Evolutionary conservation across 2,797 vertebrate species (phyloP), one percentile per base, ranked within the genome.

Genomic region (Amblyraja radiata): DNA sequence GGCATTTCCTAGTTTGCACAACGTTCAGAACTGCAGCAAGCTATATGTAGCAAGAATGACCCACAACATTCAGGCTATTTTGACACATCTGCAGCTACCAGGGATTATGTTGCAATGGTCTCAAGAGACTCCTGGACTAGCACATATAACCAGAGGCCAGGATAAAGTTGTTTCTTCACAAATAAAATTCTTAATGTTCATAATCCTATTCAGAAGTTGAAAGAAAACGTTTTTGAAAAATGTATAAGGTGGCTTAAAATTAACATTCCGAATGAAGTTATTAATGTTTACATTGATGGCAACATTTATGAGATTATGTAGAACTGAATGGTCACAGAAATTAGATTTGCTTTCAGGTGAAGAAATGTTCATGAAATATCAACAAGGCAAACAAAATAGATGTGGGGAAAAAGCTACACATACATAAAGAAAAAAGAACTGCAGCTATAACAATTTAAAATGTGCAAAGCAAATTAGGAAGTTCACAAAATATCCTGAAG

Each of bases 31-130:
- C 54, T 54, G 68, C 28, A 88, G 65, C 39, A 54, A 54, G 71
- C 71, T 92, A 92, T 76, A 92, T 54, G 46, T 14, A 58, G 23
- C 73, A 25, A 74, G 25, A 9, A 54, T 54, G 73, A 92, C 14
- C 32, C 39, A 54, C 71, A 76, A 54, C 90, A 76, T 74, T 74
- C 90, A 54, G 46, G 28, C 39, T 76, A 74, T 46, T 92, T 76
- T 76, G 21, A 54, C 71, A 14, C 68, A 54, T 54, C 54, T 74
- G 68, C 90, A 73, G 90, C 23, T 5, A 74, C 36, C 39, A 73
- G 39, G 46, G 71, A 92, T 92, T 92, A 92, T n/a, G 28, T 28
- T 68, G n/a, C 63, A 36, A 68, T 88, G 63, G 36, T 88, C 84
- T 68, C 63, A 88, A 36, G n/a, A 21, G 32, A 3, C 63, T 88